Conservation (phyloP, 2,113 vertebrate genomes). For the Loxodonta africana region DNA sequence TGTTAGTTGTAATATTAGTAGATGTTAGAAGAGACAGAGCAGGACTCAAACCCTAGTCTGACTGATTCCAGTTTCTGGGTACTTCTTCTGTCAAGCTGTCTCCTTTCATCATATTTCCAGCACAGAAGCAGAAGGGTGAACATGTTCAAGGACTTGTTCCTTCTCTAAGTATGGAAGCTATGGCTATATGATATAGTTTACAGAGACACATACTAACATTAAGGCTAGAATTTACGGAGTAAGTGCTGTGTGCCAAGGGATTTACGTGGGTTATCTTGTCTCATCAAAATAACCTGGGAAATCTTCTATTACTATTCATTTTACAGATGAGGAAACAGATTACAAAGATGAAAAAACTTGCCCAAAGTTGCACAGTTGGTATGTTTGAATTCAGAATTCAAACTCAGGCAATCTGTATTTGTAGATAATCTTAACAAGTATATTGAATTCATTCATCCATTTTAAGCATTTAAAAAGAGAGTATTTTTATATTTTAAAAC, state of each 20-base stretch:
- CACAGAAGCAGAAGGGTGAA: background rate
- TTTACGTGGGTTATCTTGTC: background rate
- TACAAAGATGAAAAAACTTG: constrained; percentile 5
- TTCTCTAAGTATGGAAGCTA: background rate
- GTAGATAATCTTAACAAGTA: background rate
- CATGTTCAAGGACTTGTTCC: background rate
- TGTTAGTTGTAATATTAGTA: no score
- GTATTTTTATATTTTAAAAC: background rate
- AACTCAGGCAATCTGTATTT: background rate
- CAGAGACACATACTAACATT: background rate
- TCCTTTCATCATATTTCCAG: background rate
- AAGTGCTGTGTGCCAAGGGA: background rate
- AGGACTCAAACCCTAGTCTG: background rate
- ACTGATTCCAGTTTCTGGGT: background rate
- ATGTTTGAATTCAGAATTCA: constrained; percentile 45
- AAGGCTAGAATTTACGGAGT: background rate
- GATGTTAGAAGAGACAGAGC: background rate
- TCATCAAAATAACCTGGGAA: constrained; percentile 53
- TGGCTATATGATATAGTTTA: background rate
- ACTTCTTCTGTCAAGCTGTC: background rate
- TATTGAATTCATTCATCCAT: background rate
- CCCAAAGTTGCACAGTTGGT: background rate
- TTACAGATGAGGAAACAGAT: constrained; percentile 35
- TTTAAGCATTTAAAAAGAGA: background rate
- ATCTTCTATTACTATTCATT: background rate